phyloP scores from a whole-genome alignment of 2,888 invertebrate genomes.

The Autographa gamma region DNA sequence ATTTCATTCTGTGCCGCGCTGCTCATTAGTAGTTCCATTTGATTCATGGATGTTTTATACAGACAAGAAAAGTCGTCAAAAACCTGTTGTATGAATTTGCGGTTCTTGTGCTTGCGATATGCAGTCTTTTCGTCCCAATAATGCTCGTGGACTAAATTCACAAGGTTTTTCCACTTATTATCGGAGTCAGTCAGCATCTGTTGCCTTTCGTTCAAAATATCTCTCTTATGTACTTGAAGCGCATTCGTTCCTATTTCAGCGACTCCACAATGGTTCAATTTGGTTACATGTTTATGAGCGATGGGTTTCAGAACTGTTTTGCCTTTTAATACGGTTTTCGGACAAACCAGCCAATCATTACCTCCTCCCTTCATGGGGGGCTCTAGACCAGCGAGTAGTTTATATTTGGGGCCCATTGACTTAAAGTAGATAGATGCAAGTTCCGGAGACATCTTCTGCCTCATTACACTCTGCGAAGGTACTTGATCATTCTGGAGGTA shows the following conservation, averaged over 20 bases:
- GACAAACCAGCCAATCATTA: slow-evolving; percentile 77
- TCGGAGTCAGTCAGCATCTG: slow-evolving; percentile 49
- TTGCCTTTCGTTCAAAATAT: slow-evolving; percentile 67
- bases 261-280: slow-evolving; percentile 74
- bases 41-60: slow-evolving; percentile 71
- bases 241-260: slow-evolving; percentile 67
- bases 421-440: slow-evolving; percentile 80
- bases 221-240: slow-evolving; percentile 61
- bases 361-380: slow-evolving; percentile 80
- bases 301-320: slow-evolving; percentile 74
- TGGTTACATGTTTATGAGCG: slow-evolving; percentile 67
- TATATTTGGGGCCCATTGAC: slow-evolving; percentile 75
- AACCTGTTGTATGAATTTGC: slow-evolving; percentile 64
- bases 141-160: not conserved
- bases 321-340: slow-evolving; percentile 73
- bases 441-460: slow-evolving; percentile 71
- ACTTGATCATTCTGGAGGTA: slow-evolving; percentile 76
- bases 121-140: slow-evolving; percentile 2
- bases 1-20: slow-evolving; percentile 71
- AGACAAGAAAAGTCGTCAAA: slow-evolving; percentile 71
- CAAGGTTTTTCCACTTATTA: not conserved
- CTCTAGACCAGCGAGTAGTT: slow-evolving; percentile 77
- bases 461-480: slow-evolving; percentile 79
- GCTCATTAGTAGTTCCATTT: slow-evolving; percentile 71
- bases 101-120: not conserved